A percentile compares a stretch with the other conserved stretches of the same genome.
phyloP scores from a whole-genome alignment of 2,888 invertebrate genomes.

The Machimus rusticus region DNA sequence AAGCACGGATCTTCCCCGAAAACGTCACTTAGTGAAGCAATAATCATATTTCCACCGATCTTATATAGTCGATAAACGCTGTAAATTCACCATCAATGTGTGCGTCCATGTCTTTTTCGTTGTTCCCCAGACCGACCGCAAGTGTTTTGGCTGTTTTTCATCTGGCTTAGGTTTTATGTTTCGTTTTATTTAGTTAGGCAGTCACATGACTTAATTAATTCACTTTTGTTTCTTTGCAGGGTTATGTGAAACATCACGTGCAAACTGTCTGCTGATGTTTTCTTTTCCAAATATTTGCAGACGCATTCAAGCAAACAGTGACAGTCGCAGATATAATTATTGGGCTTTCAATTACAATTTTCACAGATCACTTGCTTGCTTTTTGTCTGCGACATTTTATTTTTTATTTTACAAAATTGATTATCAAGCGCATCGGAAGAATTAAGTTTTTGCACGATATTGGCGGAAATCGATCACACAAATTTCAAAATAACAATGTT shows the following conservation, averaged over 20 bases:
- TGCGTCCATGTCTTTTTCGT: not conserved
- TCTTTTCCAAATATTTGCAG: not conserved
- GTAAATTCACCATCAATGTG: not conserved
- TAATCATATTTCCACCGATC: not conserved
- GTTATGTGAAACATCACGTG: not conserved
- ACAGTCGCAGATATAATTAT: not conserved
- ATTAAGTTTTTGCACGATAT: not conserved
- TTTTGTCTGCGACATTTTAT: not conserved
- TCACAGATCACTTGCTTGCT: not conserved
- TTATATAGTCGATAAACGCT: not conserved
- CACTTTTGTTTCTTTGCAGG: not conserved
- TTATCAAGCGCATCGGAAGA: not conserved
- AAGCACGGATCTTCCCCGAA: conserved; percentile 4
- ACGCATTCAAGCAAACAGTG: not conserved
- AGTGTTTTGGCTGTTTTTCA: not conserved
- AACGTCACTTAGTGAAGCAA: not conserved
- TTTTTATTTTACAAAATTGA: not conserved
- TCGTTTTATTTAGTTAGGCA: not conserved
- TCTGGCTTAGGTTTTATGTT: not conserved
- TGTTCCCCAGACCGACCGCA: not conserved
- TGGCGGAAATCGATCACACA: not conserved
- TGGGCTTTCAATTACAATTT: not conserved
- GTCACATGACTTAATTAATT: conserved; percentile 23
- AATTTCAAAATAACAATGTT: not conserved
- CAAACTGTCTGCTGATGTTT: not conserved